phyloP scores from a whole-genome alignment of 2,113 vertebrate species.

The Antechinus stuartii region DNA sequence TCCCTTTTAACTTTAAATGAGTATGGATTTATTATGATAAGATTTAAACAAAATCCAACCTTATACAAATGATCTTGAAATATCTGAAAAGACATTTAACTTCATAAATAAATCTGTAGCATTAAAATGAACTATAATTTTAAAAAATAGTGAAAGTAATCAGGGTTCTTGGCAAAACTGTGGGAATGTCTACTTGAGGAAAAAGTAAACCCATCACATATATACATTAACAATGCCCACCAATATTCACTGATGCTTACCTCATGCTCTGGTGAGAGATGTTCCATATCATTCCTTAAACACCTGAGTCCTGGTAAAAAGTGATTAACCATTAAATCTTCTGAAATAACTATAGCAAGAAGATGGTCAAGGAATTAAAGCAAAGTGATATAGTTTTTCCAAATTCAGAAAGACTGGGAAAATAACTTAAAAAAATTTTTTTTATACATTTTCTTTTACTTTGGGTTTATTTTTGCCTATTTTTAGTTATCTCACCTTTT shows the following conservation, averaged over 20 bases:
- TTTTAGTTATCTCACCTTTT: background rate
- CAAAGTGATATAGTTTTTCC: background rate
- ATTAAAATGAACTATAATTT: background rate
- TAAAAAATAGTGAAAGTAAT: background rate
- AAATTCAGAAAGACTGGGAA: background rate
- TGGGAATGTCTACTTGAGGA: background rate
- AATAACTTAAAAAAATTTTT: background rate
- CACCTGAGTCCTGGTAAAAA: slow-evolving; percentile 98
- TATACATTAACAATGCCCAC: background rate
- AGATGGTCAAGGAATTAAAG: slow-evolving; percentile 85
- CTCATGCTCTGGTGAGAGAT: slow-evolving; percentile 98
- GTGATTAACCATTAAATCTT: slow-evolving; percentile 98
- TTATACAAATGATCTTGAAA: background rate
- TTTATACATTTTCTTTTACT: background rate
- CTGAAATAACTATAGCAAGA: slow-evolving; percentile 93
- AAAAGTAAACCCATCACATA: accelerated
- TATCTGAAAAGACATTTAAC: background rate
- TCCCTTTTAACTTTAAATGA: background rate
- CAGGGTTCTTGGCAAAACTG: background rate
- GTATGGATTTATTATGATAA: background rate
- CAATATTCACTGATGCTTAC: slow-evolving; percentile 77
- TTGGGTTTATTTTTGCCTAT: background rate
- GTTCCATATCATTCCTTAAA: slow-evolving; percentile 97
- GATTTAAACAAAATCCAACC: background rate
- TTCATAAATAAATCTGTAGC: background rate